A percentile compares a stretch with the other conserved stretches of the same genome.
phyloP scores from a whole-genome alignment of 2,888 invertebrate genomes.

The Rotaria magnacalcarata region DNA sequence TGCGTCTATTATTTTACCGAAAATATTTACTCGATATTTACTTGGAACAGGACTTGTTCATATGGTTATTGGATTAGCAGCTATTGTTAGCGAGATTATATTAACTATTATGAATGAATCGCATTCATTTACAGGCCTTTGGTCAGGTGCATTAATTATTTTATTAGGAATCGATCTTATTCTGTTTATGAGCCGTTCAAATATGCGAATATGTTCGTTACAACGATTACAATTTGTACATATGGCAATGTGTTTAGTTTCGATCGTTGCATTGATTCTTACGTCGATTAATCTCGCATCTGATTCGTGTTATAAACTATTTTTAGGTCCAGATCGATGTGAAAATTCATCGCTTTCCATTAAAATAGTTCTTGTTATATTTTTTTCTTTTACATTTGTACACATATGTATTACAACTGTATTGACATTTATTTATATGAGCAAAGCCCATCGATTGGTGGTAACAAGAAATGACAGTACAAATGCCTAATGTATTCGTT shows the following conservation, averaged over 20 bases:
- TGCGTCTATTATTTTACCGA: not conserved
- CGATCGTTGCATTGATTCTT: not conserved
- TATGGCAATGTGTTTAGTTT: not conserved
- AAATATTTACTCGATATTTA: not conserved
- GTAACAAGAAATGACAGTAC: not conserved
- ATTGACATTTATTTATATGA: not conserved
- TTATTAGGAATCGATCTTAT: not conserved
- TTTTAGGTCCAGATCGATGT: constrained; percentile 18
- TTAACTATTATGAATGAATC: constrained; percentile 7
- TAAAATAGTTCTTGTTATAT: not conserved
- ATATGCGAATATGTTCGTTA: not conserved
- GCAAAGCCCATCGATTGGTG: not conserved
- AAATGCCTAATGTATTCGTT: not conserved
- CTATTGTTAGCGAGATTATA: not conserved
- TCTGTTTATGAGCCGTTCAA: not conserved
- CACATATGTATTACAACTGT: not conserved
- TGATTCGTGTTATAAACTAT: not conserved
- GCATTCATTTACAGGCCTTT: not conserved
- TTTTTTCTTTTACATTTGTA: not conserved
- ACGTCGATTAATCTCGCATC: not conserved
- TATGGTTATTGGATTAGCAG: not conserved
- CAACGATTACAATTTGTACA: not conserved
- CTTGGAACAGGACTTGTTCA: not conserved
- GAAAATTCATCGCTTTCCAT: not conserved
- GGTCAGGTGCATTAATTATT: constrained; percentile 9